Base-by-base conservation (phyloP, 1,140 invertebrate genomes). In the Apis laboriosa region DNA sequence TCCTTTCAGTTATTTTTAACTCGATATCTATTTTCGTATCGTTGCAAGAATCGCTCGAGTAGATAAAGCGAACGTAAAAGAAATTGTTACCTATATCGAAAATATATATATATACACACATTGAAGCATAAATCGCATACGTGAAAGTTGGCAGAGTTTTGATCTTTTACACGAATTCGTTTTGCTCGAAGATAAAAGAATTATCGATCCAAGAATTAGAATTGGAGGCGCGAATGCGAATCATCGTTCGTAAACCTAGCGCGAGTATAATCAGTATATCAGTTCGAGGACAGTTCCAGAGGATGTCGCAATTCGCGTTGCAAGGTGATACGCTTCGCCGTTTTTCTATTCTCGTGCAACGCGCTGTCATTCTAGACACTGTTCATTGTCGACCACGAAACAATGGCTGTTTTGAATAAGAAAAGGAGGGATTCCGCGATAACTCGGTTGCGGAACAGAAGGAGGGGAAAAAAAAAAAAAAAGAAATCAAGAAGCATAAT, bases 221-320 rank as follows among this genome's bases (percentile, higher is more conserved):
- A 43, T 43, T 34, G 51, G 67, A 68, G 67, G 19, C n/a, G 1
- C 49, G n/a, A 24, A 24, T 24, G 1, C 49, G n/a, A 24, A 24
- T 24, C 24, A 24, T 24, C 24, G 24, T 34, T 34, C 60, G 51
- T 19, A 34, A 13, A 76, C 24, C 74, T 58, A 64, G 34, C 28
- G 34, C 51, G 5, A 24, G 64, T 55, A 68, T 76, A 90, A 90
- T 87, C 84, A 71, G 73, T 83, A 87, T 90, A 90, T 90, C 80
- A 90, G 83, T 86, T 84, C 89, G 89, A 90, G 88, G 88, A 86
- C 88, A 77, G 49, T 68, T 63, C 63, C 58, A 72, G 74, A 70
- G 58, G 77, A 84, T 83, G 86, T 88, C 83, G 87, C 80, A 90
- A 86, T 89, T 89, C 74, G 43, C 73, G 55, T 72, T 74, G 82